Conservation (phyloP, 2,113 vertebrate species). For the Coptodon bakossiorum region DNA sequence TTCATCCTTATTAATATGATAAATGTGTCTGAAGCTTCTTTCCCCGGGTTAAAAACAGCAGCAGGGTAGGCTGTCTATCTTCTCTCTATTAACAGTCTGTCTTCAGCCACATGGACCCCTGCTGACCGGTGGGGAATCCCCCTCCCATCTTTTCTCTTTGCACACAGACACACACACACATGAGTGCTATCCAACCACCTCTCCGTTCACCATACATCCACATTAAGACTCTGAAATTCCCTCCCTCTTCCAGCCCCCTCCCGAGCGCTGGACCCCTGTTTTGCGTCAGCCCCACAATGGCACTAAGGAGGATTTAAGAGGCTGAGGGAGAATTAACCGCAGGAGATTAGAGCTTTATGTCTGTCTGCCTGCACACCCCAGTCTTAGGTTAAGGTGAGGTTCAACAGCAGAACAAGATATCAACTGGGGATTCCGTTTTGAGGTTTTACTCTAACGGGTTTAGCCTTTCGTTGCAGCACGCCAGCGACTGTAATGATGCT, state of each 20-base stretch:
- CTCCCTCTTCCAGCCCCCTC: constrained; percentile 6
- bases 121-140: constrained; percentile 25
- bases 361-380: constrained; percentile 28
- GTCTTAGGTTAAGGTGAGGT: constrained; percentile 49
- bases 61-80: constrained; percentile 23
- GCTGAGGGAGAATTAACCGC: constrained; percentile 63
- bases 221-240: constrained; percentile 44
- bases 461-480: neutral
- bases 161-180: neutral
- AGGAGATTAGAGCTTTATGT: constrained; percentile 61
- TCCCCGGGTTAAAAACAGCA: constrained; percentile 19
- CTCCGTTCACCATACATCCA: constrained; percentile 3
- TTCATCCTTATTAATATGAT: constrained; percentile 54
- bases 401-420: constrained; percentile 45
- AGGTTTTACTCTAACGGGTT: neutral
- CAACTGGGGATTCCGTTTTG: neutral
- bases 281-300: constrained; percentile 59
- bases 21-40: constrained; percentile 29
- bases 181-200: neutral
- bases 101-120: constrained; percentile 39
- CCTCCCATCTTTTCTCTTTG: neutral
- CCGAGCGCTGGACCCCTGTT: constrained; percentile 48
- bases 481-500: neutral
- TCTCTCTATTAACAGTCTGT: constrained; percentile 51
- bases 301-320: constrained; percentile 68